A percentile compares a stretch with the other conserved stretches of the same genome.
Evolutionary conservation across 2,113 vertebrate species (phyloP).

Genomic region (Lepisosteus osseus): DNA sequence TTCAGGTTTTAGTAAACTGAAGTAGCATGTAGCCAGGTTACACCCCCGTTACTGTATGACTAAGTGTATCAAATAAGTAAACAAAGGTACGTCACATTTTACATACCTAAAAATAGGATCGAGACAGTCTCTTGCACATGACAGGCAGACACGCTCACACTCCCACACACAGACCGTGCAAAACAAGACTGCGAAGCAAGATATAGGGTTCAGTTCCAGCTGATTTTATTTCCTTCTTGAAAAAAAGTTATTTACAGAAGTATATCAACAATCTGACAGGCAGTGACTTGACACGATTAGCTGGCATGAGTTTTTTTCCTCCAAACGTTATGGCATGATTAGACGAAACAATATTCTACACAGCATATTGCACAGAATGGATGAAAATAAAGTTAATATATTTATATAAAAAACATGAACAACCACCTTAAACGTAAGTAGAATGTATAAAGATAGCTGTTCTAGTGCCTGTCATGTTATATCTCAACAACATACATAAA

Average conservation of each 20-base stretch:
- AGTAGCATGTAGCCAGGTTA: too few species aligned
- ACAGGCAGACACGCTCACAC: slow-evolving; percentile 7
- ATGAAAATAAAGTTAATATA: slow-evolving; percentile 85
- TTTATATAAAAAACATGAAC: slow-evolving; percentile 82
- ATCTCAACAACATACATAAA: slow-evolving; percentile 95
- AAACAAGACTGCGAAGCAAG: slow-evolving; percentile 38
- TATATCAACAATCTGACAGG: slow-evolving; percentile 99
- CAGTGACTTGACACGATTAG: slow-evolving; percentile 98
- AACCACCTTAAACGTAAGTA: slow-evolving; percentile 85
- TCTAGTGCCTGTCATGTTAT: slow-evolving; percentile 97
- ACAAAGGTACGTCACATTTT: slow-evolving; percentile 8
- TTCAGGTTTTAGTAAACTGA: too few species aligned
- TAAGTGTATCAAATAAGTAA: slow-evolving; percentile 40
- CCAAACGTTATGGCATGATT: slow-evolving; percentile 84
- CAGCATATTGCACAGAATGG: slow-evolving; percentile 99
- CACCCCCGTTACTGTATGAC: slow-evolving; percentile 60
- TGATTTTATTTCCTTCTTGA: slow-evolving; percentile 99
- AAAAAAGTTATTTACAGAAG: slow-evolving; percentile 98
- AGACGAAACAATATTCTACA: slow-evolving; percentile 89
- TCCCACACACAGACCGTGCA: slow-evolving; percentile 34
- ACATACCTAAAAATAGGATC: slow-evolving; percentile 18
- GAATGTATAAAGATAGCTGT: slow-evolving; percentile 83
- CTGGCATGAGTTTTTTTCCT: slow-evolving; percentile 83
- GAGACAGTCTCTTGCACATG: not conserved
- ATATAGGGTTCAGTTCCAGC: slow-evolving; percentile 98